Evolutionary conservation across 2,113 vertebrate genomes (phyloP), one percentile per base, ranked within the genome.

Genomic region (Lepus europaeus): DNA sequence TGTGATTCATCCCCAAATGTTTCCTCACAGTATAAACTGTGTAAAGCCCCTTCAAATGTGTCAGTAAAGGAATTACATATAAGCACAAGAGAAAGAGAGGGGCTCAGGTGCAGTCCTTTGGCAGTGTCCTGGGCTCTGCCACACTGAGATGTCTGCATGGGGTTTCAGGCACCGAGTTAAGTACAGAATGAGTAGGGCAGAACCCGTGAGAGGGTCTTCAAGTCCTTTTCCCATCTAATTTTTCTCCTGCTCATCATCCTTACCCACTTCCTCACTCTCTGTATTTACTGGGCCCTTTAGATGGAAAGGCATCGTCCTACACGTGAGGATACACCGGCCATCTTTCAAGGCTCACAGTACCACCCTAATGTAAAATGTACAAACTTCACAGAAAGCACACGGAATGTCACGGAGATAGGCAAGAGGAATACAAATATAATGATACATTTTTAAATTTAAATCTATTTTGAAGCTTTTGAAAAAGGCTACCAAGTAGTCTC

Each of bases 381-480:
- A 77, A 76, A 89, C n/a, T 74, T 96, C 83, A 90, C 0, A 63
- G 9, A 9, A 76, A 25, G 91, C 25, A 81, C 6, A 76, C 31
- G 89, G 85, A 95, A 87, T 80, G 63, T 68, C 82, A 84, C 0
- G 29, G 45, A 79, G 3, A 53, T 79, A 83, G n/a, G 76, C 0
- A 61, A 12, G 79, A 95, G 79, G 66, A 74, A 84, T 49, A 73
- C 3, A 90, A 93, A 95, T 77, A 59, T 5, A 33, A 33, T 68
- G 51, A 93, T 87, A 91, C 2, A 89, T 33, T 77, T 45, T 93
- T 72, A 89, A 90, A 93, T 95, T 98, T 73, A 97, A 97, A 69
- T n/a, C 51, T 94, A 79, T 82, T 63, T 94, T 89, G 94, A 96
- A 97, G 70, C 69, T n/a, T 63, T 59, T 59, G 56, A 59, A 97